phyloP scores from a whole-genome alignment of 2,113 vertebrate genomes.

The Sturnus vulgaris region DNA sequence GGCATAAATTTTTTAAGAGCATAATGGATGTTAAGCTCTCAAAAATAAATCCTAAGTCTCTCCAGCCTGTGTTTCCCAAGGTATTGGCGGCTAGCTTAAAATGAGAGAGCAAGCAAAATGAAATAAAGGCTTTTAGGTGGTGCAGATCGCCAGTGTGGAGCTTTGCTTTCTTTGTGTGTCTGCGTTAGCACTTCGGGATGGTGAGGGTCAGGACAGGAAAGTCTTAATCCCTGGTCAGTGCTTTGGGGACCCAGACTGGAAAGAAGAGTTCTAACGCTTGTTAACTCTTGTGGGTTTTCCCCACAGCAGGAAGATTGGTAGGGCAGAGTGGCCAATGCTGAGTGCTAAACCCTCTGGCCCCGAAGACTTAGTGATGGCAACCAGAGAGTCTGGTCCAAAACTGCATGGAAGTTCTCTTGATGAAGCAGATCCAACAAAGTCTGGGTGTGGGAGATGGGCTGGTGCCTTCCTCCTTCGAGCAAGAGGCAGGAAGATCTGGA shows the following conservation, averaged over 20 bases:
- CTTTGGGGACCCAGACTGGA: not conserved
- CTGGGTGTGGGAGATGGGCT: not conserved
- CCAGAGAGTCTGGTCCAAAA: not conserved
- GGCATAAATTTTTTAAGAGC: slow-evolving; percentile 58
- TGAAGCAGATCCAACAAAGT: not conserved
- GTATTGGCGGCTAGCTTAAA: not conserved
- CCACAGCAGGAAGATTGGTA: not conserved
- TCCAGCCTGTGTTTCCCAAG: slow-evolving; percentile 37
- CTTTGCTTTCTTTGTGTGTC: not conserved
- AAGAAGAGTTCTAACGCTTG: not conserved
- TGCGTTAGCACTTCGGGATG: not conserved
- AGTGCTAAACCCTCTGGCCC: not conserved
- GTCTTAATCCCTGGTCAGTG: not conserved
- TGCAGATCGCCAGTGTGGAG: not conserved
- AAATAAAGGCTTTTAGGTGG: slow-evolving; percentile 6
- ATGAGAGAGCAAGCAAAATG: not conserved
- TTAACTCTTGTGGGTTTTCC: not conserved
- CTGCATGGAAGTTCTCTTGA: not conserved
- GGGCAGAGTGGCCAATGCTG: not conserved
- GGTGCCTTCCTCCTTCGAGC: not conserved
- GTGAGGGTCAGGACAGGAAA: not conserved
- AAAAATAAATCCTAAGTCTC: slow-evolving; percentile 48
- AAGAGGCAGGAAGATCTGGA: not conserved
- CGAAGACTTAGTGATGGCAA: not conserved
- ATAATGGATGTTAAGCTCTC: slow-evolving; percentile 60